Base-by-base conservation (phyloP, 1,140 invertebrate species). In the Plectrocnemia conspersa region DNA sequence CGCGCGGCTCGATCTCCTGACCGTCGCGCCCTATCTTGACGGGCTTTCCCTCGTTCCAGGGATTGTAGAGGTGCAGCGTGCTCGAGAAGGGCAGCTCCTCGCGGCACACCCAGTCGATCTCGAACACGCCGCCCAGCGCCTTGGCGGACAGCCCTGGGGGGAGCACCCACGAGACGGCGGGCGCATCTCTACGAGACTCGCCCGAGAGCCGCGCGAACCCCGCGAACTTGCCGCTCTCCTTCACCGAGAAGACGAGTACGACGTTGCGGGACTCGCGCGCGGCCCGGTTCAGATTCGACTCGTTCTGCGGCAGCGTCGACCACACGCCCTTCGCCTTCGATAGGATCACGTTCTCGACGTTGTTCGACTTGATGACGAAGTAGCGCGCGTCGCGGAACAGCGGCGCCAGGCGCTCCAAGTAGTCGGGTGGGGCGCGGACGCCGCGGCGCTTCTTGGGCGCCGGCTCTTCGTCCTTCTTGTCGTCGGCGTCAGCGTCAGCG, bases 21-120 rank as follows among this genome's bases (percentile, higher is more conserved):
- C 96, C 96, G 81, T 98, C 96, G 63, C 96, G 80, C 11, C 94
- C 95, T 68, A 98, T 98, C 80, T 98, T 98, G 0, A 98, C 94
- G 45, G 94, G 93, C 74, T 97, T 97, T 24, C 93, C 91, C 70
- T 98, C 93, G 80, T 98, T 98, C 93, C 94, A 98, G 3, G 92
- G 86, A 79, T 98, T 98, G 65, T 94, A 94, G 19, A 98, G 75
- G 73, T 97, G 93, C 58, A 90, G 80, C 1, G 93, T 97, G 57
- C 88, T 88, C 53, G 84, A 88, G 64, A 98, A 98, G 9, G 92
- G 84, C 41, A 98, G 75, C 69, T 98, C 95, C 65, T 93, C 91
- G 65, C 91, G 85, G 65, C 90, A 95, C 53, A 98, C 90, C 94
- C 94, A 98, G 67, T 98, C 94, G 3, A 98, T 82, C 75, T 90